These are phyloP conservation scores for Excalfactoria chinensis DNA, from an alignment of 2,113 vertebrate species.

Conservation along the genomic window DNA sequence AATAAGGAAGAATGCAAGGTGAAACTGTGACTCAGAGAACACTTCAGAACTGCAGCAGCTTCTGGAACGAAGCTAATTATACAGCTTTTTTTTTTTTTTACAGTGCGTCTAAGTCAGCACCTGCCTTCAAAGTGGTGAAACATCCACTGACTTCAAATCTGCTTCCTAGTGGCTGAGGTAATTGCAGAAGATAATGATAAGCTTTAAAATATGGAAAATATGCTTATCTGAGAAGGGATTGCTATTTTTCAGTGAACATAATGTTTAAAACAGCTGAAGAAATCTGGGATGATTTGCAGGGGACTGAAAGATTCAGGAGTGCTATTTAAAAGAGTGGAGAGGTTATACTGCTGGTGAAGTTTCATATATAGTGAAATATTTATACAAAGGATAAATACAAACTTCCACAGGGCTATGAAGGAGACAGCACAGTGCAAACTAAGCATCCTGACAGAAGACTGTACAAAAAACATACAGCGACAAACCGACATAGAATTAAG, in stretches of 20 bases:
- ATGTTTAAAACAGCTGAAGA: neutral
- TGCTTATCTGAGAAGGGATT: neutral
- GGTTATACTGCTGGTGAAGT: neutral
- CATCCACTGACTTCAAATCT: neutral
- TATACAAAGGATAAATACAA: neutral
- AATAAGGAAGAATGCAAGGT: neutral
- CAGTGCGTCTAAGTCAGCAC: neutral
- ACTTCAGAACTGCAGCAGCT: neutral
- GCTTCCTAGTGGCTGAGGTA: neutral
- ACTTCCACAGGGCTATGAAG: neutral
- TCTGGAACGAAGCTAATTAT: constrained; percentile 32
- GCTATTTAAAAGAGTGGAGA: neutral
- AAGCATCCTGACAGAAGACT: neutral
- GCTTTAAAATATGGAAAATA: neutral
- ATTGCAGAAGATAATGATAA: neutral
- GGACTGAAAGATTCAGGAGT: neutral
- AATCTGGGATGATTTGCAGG: neutral
- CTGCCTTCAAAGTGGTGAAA: constrained; percentile 28
- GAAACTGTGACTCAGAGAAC: constrained; percentile 57
- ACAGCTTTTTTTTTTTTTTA: neutral
- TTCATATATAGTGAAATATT: neutral
- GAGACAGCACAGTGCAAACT: neutral
- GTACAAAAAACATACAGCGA: neutral
- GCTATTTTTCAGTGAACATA: neutral
- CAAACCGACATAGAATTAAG: neutral